Evolutionary conservation across 2,888 invertebrate species (phyloP).

Genomic region (Trichopria drosophilae): DNA sequence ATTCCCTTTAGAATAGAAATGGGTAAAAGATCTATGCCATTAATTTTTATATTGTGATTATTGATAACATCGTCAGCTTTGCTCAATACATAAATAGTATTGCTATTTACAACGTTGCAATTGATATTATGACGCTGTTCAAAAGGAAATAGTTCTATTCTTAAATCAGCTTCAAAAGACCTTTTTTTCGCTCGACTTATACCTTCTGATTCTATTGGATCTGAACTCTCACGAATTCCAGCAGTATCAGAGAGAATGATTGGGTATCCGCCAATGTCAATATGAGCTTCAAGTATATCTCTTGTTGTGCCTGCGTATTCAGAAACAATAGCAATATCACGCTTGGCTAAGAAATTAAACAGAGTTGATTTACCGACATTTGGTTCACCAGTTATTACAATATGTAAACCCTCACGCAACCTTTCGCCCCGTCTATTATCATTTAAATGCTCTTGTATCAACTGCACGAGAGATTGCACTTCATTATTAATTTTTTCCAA

Average conservation of each 20-base stretch:
- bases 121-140: background rate
- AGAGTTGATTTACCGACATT: slow-evolving; percentile 20
- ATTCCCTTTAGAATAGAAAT: slow-evolving; percentile 4
- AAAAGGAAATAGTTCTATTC: slow-evolving; percentile 4
- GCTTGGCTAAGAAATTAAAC: slow-evolving; percentile 11
- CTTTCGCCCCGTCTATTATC: slow-evolving; percentile 12
- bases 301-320: slow-evolving; percentile 15
- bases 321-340: slow-evolving; percentile 17
- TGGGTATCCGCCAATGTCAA: slow-evolving; percentile 18
- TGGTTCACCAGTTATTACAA: slow-evolving; percentile 13
- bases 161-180: slow-evolving; percentile 13
- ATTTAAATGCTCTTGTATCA: slow-evolving; percentile 4
- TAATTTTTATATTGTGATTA: too few relatives aligned
- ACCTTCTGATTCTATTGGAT: slow-evolving; percentile 14
- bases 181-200: slow-evolving; percentile 13
- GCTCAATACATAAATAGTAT: slow-evolving; percentile 11
- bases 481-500: slow-evolving; percentile 4
- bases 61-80: too few relatives aligned
- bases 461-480: slow-evolving; percentile 1
- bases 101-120: slow-evolving; percentile 15
- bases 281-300: slow-evolving; percentile 12
- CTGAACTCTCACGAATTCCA: slow-evolving; percentile 11
- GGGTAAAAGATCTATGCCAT: too few relatives aligned
- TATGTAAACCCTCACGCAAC: slow-evolving; percentile 13
- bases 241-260: slow-evolving; percentile 14